Conservation (phyloP, 1,140 invertebrate species). For the Andrena cerasifolii region DNA sequence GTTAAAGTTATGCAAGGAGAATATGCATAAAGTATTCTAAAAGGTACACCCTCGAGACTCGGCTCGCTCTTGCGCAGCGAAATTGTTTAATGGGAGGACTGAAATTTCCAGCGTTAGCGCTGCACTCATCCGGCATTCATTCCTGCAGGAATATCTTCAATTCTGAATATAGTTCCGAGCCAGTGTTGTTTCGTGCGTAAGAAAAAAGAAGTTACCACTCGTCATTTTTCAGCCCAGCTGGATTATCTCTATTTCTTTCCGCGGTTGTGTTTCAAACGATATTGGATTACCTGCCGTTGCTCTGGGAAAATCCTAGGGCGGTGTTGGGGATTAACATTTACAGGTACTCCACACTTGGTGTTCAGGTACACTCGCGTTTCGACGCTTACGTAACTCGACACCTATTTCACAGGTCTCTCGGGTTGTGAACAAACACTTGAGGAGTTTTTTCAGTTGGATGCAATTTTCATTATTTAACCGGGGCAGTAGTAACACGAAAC, state of each 20-base stretch:
- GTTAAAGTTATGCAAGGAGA: constrained; percentile 13
- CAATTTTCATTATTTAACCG: neutral
- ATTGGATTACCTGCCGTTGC: neutral
- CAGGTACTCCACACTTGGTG: too few species aligned
- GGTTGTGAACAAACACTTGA: neutral
- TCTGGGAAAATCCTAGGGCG: neutral
- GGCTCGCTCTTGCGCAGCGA: neutral
- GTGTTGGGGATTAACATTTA: constrained; percentile 1
- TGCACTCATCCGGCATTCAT: neutral
- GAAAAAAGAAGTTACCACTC: too few species aligned
- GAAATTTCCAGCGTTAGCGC: constrained; percentile 6
- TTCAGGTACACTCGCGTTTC: neutral
- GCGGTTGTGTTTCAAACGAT: neutral
- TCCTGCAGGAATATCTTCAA: neutral
- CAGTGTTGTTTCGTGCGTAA: neutral
- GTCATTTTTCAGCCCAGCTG: too few species aligned
- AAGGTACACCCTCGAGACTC: neutral
- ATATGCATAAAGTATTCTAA: constrained; percentile 29
- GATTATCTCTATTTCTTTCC: too few species aligned
- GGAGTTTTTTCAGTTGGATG: neutral
- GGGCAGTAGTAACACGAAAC: neutral
- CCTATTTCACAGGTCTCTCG: neutral
- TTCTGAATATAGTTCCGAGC: neutral
- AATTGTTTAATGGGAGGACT: constrained; percentile 29
- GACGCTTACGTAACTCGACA: neutral